These are phyloP conservation scores for Numenius arquata DNA, from an alignment of 2,113 vertebrate genomes.

Conservation along the genomic window DNA sequence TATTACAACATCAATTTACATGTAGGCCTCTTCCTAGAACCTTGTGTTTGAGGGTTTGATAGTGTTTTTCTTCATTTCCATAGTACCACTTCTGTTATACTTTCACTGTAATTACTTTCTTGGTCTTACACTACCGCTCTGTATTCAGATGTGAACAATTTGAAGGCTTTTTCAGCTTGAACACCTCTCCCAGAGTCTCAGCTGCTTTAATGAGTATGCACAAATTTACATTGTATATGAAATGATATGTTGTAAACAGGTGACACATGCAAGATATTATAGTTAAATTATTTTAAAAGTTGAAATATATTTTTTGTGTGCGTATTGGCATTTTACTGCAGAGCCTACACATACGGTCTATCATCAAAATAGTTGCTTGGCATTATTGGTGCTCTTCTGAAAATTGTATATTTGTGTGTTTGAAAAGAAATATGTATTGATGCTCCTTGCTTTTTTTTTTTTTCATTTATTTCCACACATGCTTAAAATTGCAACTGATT, in stretches of 20 bases:
- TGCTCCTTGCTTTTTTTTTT: slow-evolving; percentile 53
- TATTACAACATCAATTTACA: slow-evolving; percentile 56
- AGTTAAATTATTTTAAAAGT: slow-evolving; percentile 82
- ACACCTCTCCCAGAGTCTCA: slow-evolving; percentile 28
- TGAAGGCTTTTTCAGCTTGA: slow-evolving; percentile 60
- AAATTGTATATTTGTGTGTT: slow-evolving; percentile 71
- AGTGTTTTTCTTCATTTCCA: slow-evolving; percentile 5
- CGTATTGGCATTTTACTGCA: slow-evolving; percentile 73
- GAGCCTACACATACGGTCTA: slow-evolving; percentile 66
- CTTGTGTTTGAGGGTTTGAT: not conserved
- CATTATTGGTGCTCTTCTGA: slow-evolving; percentile 67
- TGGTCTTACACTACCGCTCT: slow-evolving; percentile 31
- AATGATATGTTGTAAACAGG: slow-evolving; percentile 69
- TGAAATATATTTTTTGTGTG: slow-evolving; percentile 78
- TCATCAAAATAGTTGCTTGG: slow-evolving; percentile 69
- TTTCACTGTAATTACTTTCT: slow-evolving; percentile 40
- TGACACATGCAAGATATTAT: slow-evolving; percentile 68
- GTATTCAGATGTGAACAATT: slow-evolving; percentile 61
- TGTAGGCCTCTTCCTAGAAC: slow-evolving; percentile 58
- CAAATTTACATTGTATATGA: slow-evolving; percentile 42
- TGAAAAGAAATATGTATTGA: slow-evolving; percentile 63
- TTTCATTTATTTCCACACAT: slow-evolving; percentile 62
- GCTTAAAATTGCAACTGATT: slow-evolving; percentile 53
- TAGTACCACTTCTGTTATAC: slow-evolving; percentile 48
- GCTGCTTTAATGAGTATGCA: slow-evolving; percentile 19